phyloP scores from a whole-genome alignment of 2,888 invertebrate species.

The Trypoxylon attenuatum region DNA sequence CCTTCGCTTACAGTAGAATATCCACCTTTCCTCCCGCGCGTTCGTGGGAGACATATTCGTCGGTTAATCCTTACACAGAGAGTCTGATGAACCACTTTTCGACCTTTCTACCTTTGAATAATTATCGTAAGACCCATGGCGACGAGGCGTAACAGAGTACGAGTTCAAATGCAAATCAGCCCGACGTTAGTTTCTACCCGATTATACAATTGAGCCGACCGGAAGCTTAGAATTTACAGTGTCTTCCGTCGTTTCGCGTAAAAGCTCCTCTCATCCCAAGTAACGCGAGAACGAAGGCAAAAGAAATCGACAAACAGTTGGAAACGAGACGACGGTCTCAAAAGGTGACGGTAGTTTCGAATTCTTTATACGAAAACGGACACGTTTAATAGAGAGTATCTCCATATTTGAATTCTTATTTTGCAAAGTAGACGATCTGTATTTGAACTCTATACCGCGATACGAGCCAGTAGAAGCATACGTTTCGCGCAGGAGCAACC shows the following conservation, averaged over 20 bases:
- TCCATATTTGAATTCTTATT: background rate
- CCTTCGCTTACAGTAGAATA: slow-evolving; percentile 20
- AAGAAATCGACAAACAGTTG: background rate
- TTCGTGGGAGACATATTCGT: slow-evolving; percentile 1
- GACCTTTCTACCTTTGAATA: slow-evolving; percentile 34
- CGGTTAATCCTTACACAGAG: slow-evolving; percentile 9
- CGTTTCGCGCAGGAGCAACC: background rate
- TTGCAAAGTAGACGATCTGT: background rate
- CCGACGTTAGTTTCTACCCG: too few species aligned
- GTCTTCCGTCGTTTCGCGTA: background rate
- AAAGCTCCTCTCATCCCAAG: background rate
- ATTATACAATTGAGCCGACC: background rate
- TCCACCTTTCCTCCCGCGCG: slow-evolving; percentile 8
- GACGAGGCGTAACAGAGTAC: slow-evolving; percentile 14
- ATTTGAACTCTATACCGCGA: background rate
- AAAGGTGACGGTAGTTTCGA: background rate
- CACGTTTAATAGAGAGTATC: too few species aligned
- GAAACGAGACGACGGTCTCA: too few species aligned
- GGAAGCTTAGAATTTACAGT: too few species aligned
- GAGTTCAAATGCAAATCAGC: slow-evolving; percentile 26
- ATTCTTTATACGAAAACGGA: too few species aligned
- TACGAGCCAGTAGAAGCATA: background rate
- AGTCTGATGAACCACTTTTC: slow-evolving; percentile 29
- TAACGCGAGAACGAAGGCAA: background rate
- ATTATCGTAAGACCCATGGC: slow-evolving; percentile 21